Evolutionary conservation across 2,113 vertebrate genomes (phyloP), one percentile per base, ranked within the genome.

Genomic region (Sorex fumeus): DNA sequence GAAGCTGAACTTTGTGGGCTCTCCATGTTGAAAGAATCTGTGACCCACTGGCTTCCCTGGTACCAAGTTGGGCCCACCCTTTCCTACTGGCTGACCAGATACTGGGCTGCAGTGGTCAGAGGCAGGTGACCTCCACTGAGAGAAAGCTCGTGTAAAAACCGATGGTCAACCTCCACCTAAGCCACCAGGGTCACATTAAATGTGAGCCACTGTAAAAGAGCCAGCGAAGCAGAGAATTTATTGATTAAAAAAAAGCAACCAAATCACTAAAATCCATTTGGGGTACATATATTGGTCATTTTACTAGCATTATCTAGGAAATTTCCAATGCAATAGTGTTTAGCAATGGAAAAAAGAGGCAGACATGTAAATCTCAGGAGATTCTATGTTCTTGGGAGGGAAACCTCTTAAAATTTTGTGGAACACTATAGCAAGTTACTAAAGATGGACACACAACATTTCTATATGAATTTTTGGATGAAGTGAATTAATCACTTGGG

Each of bases 41-140:
- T 53, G 50, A 53, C 50, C 2, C 12, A 9, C 16, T 53, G 50
- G 16, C 50, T 53, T 53, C 50, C 16, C 50, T 15, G 50, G 4
- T 11, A 53, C 50, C 11, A 53, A 11, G 2, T 3, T 40, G 40
- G 40, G 40, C 40, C 50, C 16, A 9, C 4, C 12, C 50, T 83
- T 74, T 72, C 64, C 11, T 69, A 2, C 32, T 89, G 67, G 12
- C 74, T 57, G 30, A 8, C 79, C 32, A 36, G 66, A 66, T 1
- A 8, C 30, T 11, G 1, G 23, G 3, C 18, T 57, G 27, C 45
- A 7, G 4, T 66, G 11, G 34, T n/a, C 19, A 2, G 0, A 62
- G 19, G 40, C 34, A 15, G 57, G 50, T 40, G 12, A 43, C 23
- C 1, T 10, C 36, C 72, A 32, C 8, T 21, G 13, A 80, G 23